Percentiles rank a stretch among this genome's conserved stretches.
Conservation (phyloP, 2,888 invertebrate species). For the Teleiodes luculella region DNA sequence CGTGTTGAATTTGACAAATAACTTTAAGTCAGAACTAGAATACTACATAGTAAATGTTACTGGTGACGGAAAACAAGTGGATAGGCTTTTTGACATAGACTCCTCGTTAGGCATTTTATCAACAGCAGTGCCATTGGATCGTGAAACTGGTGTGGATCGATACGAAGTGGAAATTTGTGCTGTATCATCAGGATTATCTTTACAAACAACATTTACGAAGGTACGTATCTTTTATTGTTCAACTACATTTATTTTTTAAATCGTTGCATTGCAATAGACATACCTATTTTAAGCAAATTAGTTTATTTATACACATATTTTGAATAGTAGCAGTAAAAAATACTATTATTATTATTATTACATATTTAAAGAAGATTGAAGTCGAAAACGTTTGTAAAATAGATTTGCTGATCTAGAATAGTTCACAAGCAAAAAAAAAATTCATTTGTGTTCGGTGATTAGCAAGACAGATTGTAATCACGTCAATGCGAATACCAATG, state of each 20-base stretch:
- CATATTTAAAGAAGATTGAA: no score
- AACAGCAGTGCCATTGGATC: constrained; percentile 89
- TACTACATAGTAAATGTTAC: constrained; percentile 95
- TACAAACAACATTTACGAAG: constrained; percentile 90
- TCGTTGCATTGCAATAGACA: no score
- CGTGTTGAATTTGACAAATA: constrained; percentile 88
- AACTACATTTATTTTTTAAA: no score
- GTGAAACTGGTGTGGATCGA: constrained; percentile 88
- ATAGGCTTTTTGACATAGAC: constrained; percentile 94
- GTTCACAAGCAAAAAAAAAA: background rate
- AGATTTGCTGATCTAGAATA: no score
- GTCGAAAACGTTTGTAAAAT: no score
- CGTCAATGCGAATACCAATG: constrained; percentile 36
- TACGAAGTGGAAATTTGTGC: constrained; percentile 93
- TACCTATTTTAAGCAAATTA: no score
- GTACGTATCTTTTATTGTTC: constrained; percentile 70
- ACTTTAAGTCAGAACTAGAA: constrained; percentile 84
- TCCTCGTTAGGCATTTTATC: constrained; percentile 91
- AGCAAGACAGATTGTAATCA: constrained; percentile 30
- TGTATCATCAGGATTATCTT: constrained; percentile 84
- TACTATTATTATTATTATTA: no score
- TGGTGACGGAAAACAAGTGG: constrained; percentile 86
- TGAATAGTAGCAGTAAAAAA: no score
- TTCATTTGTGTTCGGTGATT: constrained; percentile 25
- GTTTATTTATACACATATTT: no score